Evolutionary conservation across 2,797 vertebrate genomes (phyloP).

Genomic region (Melanotaenia maccullochi): DNA sequence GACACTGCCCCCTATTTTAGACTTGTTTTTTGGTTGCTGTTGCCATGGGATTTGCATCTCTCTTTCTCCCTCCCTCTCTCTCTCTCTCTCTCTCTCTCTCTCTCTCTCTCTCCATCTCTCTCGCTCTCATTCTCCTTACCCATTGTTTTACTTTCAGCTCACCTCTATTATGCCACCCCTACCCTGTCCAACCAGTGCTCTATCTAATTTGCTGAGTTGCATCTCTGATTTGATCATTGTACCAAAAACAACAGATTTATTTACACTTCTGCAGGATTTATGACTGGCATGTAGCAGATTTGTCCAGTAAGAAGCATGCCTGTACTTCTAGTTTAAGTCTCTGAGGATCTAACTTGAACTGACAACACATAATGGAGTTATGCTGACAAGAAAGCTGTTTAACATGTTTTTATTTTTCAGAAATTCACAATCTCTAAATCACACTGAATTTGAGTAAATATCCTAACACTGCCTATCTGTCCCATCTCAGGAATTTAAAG

Average conservation of each 20-base stretch:
- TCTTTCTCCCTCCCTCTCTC: slow-evolving; percentile 61
- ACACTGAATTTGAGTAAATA: slow-evolving; percentile 2
- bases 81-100: too few species aligned
- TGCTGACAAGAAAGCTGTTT: slow-evolving; percentile 23
- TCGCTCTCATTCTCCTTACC: slow-evolving; percentile 6
- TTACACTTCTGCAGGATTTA: slow-evolving; percentile 64
- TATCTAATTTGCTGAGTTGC: slow-evolving; percentile 76
- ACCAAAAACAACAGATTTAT: slow-evolving; percentile 55
- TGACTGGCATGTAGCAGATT: slow-evolving; percentile 35
- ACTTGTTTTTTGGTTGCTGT: slow-evolving; percentile 89
- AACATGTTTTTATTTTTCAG: not conserved
- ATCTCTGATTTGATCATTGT: slow-evolving; percentile 58
- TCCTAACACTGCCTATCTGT: slow-evolving; percentile 18
- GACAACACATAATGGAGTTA: slow-evolving; percentile 33
- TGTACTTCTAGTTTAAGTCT: slow-evolving; percentile 19
- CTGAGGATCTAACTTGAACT: slow-evolving; percentile 20
- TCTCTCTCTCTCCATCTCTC: too few species aligned
- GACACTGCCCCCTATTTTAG: slow-evolving; percentile 91
- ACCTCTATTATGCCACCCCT: slow-evolving; percentile 50
- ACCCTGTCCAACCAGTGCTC: slow-evolving; percentile 39
- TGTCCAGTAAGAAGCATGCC: slow-evolving; percentile 29
- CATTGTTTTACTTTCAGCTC: slow-evolving; percentile 62
- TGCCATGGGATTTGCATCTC: slow-evolving; percentile 89
- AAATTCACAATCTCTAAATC: not conserved
- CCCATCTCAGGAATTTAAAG: slow-evolving; percentile 52